Evolutionary conservation across 1,140 invertebrate genomes (phyloP).

Genomic region (Heliconius hewitsoni): DNA sequence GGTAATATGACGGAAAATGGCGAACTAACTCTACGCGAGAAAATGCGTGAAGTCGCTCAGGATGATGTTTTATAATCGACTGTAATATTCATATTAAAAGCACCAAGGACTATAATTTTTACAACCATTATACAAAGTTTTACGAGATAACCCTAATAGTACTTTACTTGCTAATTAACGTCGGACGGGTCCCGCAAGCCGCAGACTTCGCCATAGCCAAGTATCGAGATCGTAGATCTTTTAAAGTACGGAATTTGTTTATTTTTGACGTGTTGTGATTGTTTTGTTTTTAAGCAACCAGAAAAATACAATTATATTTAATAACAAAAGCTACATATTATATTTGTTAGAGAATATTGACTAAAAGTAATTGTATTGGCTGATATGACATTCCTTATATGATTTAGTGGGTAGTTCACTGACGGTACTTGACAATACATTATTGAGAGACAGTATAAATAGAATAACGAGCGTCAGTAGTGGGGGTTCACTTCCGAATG

Average conservation of each 20-base stretch:
- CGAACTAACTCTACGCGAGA: no score
- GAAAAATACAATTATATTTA: background rate
- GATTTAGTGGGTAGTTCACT: no score
- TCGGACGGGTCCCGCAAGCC: background rate
- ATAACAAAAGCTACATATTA: background rate
- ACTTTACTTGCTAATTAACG: background rate
- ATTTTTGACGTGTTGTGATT: background rate
- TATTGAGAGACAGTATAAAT: no score
- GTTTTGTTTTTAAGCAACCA: background rate
- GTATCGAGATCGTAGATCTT: background rate
- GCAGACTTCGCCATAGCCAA: background rate
- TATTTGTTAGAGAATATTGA: no score
- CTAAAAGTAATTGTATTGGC: no score
- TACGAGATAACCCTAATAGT: background rate
- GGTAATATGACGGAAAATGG: no score
- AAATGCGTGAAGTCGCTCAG: no score
- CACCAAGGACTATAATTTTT: background rate
- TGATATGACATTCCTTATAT: no score
- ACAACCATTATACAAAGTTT: background rate
- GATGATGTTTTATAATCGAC: no score
- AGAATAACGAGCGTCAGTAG: no score
- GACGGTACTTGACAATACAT: no score
- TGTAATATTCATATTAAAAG: background rate
- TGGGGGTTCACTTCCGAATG: no score
- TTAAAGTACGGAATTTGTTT: background rate